These are phyloP conservation scores for Fregata magnificens DNA, from an alignment of 2,113 vertebrate species.

Conservation along the genomic window DNA sequence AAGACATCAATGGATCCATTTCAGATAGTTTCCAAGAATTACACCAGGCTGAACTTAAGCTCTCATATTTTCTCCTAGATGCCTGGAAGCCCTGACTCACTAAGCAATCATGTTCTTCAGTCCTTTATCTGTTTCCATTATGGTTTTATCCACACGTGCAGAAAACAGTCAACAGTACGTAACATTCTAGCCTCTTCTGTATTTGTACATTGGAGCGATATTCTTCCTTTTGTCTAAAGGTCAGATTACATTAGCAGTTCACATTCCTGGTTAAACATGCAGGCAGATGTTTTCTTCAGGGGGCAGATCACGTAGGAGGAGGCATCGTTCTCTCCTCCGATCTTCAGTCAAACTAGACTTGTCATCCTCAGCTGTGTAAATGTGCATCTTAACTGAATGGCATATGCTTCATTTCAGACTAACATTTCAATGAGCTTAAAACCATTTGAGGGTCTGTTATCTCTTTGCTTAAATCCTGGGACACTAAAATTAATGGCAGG, in stretches of 20 bases:
- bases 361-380: conserved; percentile 64
- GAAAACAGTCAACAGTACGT: not conserved
- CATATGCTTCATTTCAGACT: conserved; percentile 24
- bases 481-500: conserved; percentile 12
- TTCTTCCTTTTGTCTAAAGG: conserved; percentile 30
- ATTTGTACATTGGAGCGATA: not conserved
- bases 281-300: conserved; percentile 77
- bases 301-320: conserved; percentile 61
- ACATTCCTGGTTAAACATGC: conserved; percentile 55
- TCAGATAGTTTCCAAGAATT: not conserved
- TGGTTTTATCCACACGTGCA: not conserved
- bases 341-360: conserved; percentile 45
- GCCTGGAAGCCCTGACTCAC: not conserved
- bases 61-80: not conserved
- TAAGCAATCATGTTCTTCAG: not conserved
- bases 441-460: conserved; percentile 26
- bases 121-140: not conserved
- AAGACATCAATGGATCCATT: not conserved
- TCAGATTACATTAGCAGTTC: conserved; percentile 61
- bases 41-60: not conserved
- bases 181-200: not conserved
- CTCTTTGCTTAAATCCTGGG: conserved; percentile 25
- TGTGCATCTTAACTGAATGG: conserved; percentile 38
- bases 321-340: conserved; percentile 38
- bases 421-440: conserved; percentile 38